phyloP scores from a whole-genome alignment of 2,888 invertebrate species.

The Ectobius pallidus region DNA sequence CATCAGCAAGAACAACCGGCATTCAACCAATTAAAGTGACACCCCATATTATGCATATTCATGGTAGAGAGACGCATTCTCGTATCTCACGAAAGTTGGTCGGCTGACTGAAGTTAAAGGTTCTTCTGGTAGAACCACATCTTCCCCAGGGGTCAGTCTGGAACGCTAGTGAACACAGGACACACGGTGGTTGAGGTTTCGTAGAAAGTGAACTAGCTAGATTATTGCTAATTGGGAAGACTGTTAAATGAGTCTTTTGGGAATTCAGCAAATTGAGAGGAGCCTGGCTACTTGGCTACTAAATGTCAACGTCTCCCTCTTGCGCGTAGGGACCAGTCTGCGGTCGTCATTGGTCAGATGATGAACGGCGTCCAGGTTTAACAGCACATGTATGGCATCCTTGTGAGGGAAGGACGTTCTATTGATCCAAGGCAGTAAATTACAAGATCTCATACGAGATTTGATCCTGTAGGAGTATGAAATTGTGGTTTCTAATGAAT shows the following conservation, averaged over 20 bases:
- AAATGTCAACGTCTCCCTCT: not conserved
- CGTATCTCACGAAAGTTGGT: not conserved
- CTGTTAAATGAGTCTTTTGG: conserved; percentile 10
- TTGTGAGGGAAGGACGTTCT: too few relatives aligned
- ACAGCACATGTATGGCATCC: too few relatives aligned
- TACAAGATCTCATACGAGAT: too few relatives aligned
- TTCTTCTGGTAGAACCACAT: not conserved
- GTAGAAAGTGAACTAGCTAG: not conserved
- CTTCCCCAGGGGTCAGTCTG: not conserved
- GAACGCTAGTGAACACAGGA: not conserved
- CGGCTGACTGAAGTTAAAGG: not conserved
- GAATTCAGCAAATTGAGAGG: conserved; percentile 18
- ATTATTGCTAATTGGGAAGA: conserved; percentile 26
- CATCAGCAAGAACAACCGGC: too few relatives aligned
- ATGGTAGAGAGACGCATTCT: not conserved
- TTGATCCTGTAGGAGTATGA: too few relatives aligned
- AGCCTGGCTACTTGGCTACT: not conserved
- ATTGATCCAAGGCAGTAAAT: too few relatives aligned
- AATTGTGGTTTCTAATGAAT: too few relatives aligned
- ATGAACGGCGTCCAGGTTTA: not conserved
- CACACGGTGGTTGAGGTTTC: not conserved
- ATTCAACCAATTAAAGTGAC: not conserved
- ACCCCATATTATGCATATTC: not conserved
- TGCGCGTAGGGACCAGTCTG: not conserved
- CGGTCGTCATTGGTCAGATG: not conserved